Evolutionary conservation across 1,140 invertebrate species (phyloP), one percentile per base, ranked within the genome.

Genomic region (Drosophila serrata): DNA sequence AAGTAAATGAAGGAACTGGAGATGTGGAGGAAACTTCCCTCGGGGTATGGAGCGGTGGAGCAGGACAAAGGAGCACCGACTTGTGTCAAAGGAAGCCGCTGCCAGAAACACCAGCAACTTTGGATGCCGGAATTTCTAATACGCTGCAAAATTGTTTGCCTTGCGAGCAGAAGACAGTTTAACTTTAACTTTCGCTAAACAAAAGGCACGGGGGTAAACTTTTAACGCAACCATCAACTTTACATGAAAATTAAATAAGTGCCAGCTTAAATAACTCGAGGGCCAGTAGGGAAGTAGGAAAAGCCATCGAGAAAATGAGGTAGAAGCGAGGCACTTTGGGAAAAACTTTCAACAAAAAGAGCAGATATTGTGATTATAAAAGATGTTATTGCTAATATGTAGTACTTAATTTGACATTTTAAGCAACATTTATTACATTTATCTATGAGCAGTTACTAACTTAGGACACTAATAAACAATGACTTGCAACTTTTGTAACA

Each of bases 211-310:
- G 33, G 13, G 12, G 42, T n/a, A n/a, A 75, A 75, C 61, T 76
- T 57, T 57, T 64, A 45, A n/a, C 24, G 33, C 22, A 42, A 68
- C 61, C 62, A 60, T 45, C 37, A 84, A 90, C 73, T 90, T 90
- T 85, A 81, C 74, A 90, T 88, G 84, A 85, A 85, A 88, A 88
- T 90, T 90, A 90, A 90, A 90, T 88, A 88, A 90, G 85, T 81
- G 79, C 74, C 59, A 79, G 81, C 77, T 88, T 90, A 88, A 90
- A 81, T 77, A 78, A 88, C 73, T 90, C 62, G 61, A 64, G 72
- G 69, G 75, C 43, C 31, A 19, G 33, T 55, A 12, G 13, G 24
- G 24, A 13, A 31, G 58, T 62, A 37, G 17, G 12, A 37, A 69
- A 49, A 55, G 37, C 15, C 15, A 64, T 15, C 19, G 33, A 17